Evolutionary conservation across 2,797 vertebrate genomes (phyloP).

Genomic region (Trichosurus vulpecula): DNA sequence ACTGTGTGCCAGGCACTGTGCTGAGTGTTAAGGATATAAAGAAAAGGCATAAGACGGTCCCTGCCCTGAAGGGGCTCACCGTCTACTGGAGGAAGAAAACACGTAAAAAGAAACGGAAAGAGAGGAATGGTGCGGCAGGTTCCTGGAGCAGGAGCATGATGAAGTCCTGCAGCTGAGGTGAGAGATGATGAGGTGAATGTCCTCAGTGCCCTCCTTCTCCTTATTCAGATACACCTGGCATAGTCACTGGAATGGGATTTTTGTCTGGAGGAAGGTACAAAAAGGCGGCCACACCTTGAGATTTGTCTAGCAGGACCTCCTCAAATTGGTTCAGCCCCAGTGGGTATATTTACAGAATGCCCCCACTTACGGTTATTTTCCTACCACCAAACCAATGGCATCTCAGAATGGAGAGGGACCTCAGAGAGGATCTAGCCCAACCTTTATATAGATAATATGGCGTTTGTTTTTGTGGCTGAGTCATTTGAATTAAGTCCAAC

Average conservation of each 20-base stretch:
- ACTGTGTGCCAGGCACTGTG: background rate
- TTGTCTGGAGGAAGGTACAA: too few species aligned
- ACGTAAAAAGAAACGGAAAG: background rate
- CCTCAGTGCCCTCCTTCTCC: background rate
- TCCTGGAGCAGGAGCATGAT: background rate
- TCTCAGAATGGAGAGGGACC: background rate
- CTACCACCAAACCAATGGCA: background rate
- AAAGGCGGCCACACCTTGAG: background rate
- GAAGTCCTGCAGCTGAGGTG: too few species aligned
- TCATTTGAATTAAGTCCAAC: background rate
- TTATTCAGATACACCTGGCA: background rate
- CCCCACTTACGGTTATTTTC: background rate
- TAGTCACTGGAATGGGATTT: background rate
- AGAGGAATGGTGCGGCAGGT: background rate
- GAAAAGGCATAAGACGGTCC: background rate
- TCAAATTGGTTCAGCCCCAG: background rate
- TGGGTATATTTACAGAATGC: background rate
- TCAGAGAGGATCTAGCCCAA: background rate
- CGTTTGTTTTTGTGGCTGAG: background rate
- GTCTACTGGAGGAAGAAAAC: background rate
- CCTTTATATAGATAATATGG: too few species aligned
- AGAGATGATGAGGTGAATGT: background rate
- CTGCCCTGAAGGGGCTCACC: background rate
- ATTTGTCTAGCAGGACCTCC: background rate
- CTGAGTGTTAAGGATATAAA: background rate